Conservation (phyloP, 2,888 invertebrate species). For the Dioctria rufipes region DNA sequence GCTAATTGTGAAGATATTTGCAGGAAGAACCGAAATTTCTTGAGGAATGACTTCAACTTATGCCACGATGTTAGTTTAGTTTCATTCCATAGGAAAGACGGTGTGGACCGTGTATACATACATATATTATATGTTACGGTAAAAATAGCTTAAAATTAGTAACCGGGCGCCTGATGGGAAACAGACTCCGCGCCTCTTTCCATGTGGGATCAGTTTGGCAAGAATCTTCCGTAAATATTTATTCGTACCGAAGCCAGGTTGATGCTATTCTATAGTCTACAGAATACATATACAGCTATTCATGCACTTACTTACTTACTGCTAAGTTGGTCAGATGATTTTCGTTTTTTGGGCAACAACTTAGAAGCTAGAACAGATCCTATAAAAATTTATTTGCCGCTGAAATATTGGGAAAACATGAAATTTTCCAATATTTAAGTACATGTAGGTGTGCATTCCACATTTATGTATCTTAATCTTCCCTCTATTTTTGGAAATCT, state of each 20-base stretch:
- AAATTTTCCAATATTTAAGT: neutral
- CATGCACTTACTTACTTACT: no score
- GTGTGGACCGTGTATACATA: neutral
- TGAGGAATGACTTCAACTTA: neutral
- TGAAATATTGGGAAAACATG: conserved; percentile 34
- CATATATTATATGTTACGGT: neutral
- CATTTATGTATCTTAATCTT: conserved; percentile 13
- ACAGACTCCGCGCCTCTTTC: conserved; percentile 21
- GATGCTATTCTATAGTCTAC: neutral
- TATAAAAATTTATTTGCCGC: neutral
- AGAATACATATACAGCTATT: no score
- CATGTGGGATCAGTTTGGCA: conserved; percentile 47
- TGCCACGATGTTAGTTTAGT: conserved; percentile 3
- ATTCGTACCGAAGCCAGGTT: conserved; percentile 31
- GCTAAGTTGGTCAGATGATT: conserved; percentile 14
- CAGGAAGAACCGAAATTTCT: neutral
- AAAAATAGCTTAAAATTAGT: conserved; percentile 48
- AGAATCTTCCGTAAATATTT: conserved; percentile 49
- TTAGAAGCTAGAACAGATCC: neutral
- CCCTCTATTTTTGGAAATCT: conserved; percentile 40
- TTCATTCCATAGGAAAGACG: neutral
- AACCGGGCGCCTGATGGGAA: conserved; percentile 47
- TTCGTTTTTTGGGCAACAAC: neutral
- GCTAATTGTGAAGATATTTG: neutral
- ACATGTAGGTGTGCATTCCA: conserved; percentile 35